Conservation (phyloP, 2,113 vertebrate genomes). For the Motacilla alba region DNA sequence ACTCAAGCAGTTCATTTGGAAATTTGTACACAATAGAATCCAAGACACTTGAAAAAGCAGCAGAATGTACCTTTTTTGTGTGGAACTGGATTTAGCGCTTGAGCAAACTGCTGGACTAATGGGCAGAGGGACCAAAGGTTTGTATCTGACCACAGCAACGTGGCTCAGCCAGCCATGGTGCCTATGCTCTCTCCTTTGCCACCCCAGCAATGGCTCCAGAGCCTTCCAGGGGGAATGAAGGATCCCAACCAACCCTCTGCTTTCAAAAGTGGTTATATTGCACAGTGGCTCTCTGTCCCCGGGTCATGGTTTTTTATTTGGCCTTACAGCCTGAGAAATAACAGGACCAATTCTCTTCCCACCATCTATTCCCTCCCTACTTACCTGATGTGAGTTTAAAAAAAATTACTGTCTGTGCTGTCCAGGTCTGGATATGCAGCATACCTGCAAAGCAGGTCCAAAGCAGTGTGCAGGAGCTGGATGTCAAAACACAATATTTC, state of each 20-base stretch:
- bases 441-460: not conserved
- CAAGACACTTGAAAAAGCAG: slow-evolving; percentile 50
- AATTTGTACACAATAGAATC: slow-evolving; percentile 60
- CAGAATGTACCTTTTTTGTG: slow-evolving; percentile 32
- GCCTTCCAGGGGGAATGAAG: not conserved
- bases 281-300: not conserved
- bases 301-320: not conserved
- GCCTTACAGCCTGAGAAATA: not conserved
- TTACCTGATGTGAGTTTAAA: not conserved
- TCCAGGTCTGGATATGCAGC: not conserved
- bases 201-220: not conserved
- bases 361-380: not conserved
- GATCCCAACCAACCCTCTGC: not conserved
- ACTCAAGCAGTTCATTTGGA: slow-evolving; percentile 62
- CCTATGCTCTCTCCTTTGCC: not conserved
- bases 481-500: not conserved
- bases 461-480: not conserved
- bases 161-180: rapidly evolving
- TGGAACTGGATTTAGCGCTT: not conserved
- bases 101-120: not conserved
- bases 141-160: not conserved
- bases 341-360: not conserved
- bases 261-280: rapidly evolving
- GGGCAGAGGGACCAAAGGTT: not conserved
- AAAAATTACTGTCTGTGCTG: not conserved